These are phyloP conservation scores for Morelia viridis DNA, from an alignment of 2,797 vertebrate genomes.

Conservation along the genomic window DNA sequence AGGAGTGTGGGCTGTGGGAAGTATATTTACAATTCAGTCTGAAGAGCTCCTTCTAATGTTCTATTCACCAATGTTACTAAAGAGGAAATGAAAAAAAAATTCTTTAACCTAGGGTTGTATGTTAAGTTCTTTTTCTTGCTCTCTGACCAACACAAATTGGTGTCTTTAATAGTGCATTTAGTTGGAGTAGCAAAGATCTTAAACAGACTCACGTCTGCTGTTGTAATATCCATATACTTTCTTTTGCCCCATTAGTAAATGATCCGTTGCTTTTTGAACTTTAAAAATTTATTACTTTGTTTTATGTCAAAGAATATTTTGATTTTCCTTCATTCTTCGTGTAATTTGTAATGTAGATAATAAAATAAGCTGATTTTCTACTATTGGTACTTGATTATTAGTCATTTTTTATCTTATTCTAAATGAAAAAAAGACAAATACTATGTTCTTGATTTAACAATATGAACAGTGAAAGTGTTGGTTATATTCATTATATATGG, in stretches of 20 bases:
- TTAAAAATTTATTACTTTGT: conserved; percentile 7
- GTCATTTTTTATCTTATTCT: neutral
- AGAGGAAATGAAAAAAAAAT: conserved; percentile 38
- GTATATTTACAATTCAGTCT: neutral
- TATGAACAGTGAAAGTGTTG: neutral
- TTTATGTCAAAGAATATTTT: neutral
- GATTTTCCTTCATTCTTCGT: conserved; percentile 26
- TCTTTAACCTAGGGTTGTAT: neutral
- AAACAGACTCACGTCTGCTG: neutral
- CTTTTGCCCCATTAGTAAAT: neutral
- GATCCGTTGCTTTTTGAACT: neutral
- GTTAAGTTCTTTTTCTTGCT: conserved; percentile 1
- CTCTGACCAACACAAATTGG: neutral
- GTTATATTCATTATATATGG: neutral
- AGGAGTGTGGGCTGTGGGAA: neutral
- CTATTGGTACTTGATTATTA: neutral
- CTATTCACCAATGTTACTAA: neutral
- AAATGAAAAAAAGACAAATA: neutral
- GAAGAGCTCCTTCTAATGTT: conserved; percentile 7
- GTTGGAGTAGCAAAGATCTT: neutral
- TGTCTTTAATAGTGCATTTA: neutral
- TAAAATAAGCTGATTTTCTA: neutral
- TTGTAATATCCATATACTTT: conserved; percentile 21
- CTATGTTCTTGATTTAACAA: neutral
- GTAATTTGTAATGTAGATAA: neutral